Conservation (phyloP, 2,797 vertebrate genomes). For the Manis javanica region DNA sequence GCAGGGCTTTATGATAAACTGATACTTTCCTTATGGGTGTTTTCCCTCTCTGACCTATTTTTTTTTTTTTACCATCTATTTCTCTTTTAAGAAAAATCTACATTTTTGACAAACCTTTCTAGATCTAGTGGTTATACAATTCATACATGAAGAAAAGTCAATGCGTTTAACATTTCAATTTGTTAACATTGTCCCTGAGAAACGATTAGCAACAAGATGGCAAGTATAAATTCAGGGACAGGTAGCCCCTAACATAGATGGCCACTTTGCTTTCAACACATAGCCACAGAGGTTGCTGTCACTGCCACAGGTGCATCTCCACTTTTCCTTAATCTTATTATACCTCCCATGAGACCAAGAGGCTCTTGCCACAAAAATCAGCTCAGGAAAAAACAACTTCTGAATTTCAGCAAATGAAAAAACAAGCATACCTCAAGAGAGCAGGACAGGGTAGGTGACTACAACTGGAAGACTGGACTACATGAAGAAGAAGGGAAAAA, state of each 20-base stretch:
- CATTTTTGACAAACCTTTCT: slow-evolving; percentile 59
- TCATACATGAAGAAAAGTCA: not conserved
- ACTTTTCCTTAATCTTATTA: not conserved
- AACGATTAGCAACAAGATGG: slow-evolving; percentile 45
- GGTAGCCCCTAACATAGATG: not conserved
- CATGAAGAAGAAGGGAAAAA: not conserved
- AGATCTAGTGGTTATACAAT: slow-evolving; percentile 49
- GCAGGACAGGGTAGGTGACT: not conserved
- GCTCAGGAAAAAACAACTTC: not conserved
- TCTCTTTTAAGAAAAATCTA: slow-evolving; percentile 62
- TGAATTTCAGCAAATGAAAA: slow-evolving; percentile 55
- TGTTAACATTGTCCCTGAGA: slow-evolving; percentile 46
- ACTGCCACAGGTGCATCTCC: not conserved
- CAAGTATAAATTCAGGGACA: slow-evolving; percentile 50
- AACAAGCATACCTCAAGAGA: not conserved
- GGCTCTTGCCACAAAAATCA: not conserved
- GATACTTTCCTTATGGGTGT: slow-evolving; percentile 71
- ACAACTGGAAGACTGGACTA: not conserved
- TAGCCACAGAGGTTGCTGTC: not conserved
- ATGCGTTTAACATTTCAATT: slow-evolving; percentile 41
- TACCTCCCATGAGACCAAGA: not conserved
- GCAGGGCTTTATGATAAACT: slow-evolving; percentile 67
- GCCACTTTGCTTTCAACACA: not conserved
- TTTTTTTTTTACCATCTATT: slow-evolving; percentile 53
- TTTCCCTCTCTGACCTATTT: slow-evolving; percentile 57